Evolutionary conservation across 2,797 vertebrate genomes (phyloP), one percentile per base, ranked within the genome.

Genomic region (Huso huso): DNA sequence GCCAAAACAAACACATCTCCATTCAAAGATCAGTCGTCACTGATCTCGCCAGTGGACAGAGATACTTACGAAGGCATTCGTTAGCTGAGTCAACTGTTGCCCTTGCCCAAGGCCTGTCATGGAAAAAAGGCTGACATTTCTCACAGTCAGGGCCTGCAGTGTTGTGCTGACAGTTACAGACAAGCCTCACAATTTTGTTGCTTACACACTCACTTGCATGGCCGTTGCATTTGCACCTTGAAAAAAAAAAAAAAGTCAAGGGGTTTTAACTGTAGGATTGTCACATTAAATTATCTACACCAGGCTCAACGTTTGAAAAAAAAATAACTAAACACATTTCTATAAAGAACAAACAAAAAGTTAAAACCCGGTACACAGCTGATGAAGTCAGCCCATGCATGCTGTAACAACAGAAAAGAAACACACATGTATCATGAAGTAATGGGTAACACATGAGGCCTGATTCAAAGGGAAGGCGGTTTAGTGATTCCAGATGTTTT

Each of bases 151-250:
- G 37, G 15, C 95, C 95, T 0, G 76, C 81, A 0, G 95, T 96
- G 78, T 92, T 78, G 86, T 98, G 95, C 66, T 95, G 89, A 80
- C 95, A 98, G 48, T 68, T 73, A 0, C 95, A 98, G 2, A 70
- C 80, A 83, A 94, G 82, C 68, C 1, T 76, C 18, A 88, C 90
- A 0, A 58, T 64, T 58, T 77, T 79, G 0, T 83, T 75, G 0
- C 72, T 83, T 0, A 76, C 18, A 0, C 95, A 97, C 75, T 91
- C 87, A 0, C 90, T 94, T 77, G 90, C 94, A 0, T 98, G 95
- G 8, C 95, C 94, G 0, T 96, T 90, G 76, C 95, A 98, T 72
- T 98, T 97, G 69, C 95, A 98, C 85, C 95, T 97, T 78, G 1
- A 9, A 65, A 0, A 9, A 66, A 64, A 68, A 1, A 8, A 50